Evolutionary conservation across 2,113 vertebrate species (phyloP), one percentile per base, ranked within the genome.

Genomic region (Hipposideros armiger): DNA sequence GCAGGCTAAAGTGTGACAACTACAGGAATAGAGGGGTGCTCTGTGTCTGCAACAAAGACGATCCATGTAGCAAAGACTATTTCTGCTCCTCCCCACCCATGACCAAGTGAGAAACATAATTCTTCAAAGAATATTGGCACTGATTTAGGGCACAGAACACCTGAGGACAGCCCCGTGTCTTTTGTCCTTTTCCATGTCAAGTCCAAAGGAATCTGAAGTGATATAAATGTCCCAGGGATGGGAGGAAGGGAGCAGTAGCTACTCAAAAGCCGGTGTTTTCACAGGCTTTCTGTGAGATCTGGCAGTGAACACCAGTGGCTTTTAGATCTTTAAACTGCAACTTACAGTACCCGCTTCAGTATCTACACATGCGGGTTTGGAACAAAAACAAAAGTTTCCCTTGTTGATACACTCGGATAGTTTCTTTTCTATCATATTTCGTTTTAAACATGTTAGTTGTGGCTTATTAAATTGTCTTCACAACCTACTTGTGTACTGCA

Each of bases 401-500:
- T 80, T 66, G 22, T 60, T 45, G 45, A 70, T 42, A 76, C 5
- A 6, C 32, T 52, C 32, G 0, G 52, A 52, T 72, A 64, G 82
- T 36, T 52, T 50, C 36, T 73, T 74, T 30, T 58, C 64, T 54
- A 17, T 58, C 62, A 8, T 70, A 73, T 50, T 69, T 40, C 36
- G 42, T 36, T 95, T 85, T 2, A 42, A 87, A 91, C 74, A 78
- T 56, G 15, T 47, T 47, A 30, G 50, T 32, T 89, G 52, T 77
- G 73, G 78, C 28, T 64, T 11, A 58, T 50, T 45, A 26, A 67
- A 32, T 56, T 36, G 54, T 89, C 87, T 86, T 81, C 47, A 60
- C 66, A 69, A 82, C 15, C 47, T 67, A 26, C 0, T 50, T 80
- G 13, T 73, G 50, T 85, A 24, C 36, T 74, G 45, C 40, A 74